Evolutionary conservation across 1,140 invertebrate species (phyloP).

Genomic region (Drosophila aff.): DNA sequence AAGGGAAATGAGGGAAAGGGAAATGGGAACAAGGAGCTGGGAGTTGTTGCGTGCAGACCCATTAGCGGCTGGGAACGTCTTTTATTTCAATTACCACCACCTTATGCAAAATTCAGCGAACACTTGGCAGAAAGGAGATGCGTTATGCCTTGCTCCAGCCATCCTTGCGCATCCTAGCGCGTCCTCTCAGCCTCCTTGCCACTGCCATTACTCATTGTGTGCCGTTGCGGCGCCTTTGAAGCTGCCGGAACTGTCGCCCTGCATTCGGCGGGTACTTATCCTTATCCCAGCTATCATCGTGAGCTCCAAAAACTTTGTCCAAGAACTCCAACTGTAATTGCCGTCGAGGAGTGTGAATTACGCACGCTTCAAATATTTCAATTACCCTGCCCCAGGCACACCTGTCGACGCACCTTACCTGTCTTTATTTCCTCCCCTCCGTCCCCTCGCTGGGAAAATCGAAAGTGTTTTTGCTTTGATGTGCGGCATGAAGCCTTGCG

Average conservation of each 20-base stretch:
- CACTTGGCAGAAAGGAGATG: slow-evolving; percentile 40
- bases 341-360: slow-evolving; percentile 42
- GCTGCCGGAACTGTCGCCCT: slow-evolving; percentile 37
- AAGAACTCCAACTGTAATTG: slow-evolving; percentile 40
- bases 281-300: slow-evolving; percentile 20
- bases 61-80: slow-evolving; percentile 66
- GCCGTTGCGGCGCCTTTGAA: slow-evolving; percentile 38
- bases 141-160: slow-evolving; percentile 43
- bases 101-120: slow-evolving; percentile 63
- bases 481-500: not conserved
- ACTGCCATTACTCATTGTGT: slow-evolving; percentile 50
- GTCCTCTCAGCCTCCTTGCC: slow-evolving; percentile 15
- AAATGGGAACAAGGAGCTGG: slow-evolving; percentile 6
- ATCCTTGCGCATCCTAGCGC: slow-evolving; percentile 20
- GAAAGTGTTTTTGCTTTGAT: slow-evolving; percentile 41
- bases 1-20: not conserved
- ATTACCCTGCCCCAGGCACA: slow-evolving; percentile 39
- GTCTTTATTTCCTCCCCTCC: not conserved
- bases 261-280: slow-evolving; percentile 39
- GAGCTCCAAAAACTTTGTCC: slow-evolving; percentile 30
- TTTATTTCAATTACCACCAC: slow-evolving; percentile 77
- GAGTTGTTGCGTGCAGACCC: slow-evolving; percentile 45
- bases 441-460: not conserved
- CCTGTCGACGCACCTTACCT: slow-evolving; percentile 18
- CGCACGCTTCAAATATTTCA: slow-evolving; percentile 54